phyloP scores from a whole-genome alignment of 2,888 invertebrate genomes.

The Clunio marinus region DNA sequence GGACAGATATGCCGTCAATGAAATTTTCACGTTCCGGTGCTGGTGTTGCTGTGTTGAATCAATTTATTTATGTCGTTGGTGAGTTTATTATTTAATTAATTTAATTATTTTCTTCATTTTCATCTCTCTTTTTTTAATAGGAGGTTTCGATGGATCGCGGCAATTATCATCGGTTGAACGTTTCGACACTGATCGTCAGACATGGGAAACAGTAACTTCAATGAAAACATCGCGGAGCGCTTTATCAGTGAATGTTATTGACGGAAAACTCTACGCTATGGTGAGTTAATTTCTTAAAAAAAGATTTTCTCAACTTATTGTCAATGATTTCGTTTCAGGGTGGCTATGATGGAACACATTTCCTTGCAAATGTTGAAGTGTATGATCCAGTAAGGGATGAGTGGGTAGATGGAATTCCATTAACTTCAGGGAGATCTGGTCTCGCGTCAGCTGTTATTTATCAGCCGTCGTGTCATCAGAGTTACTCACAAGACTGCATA shows the following conservation, averaged over 20 bases:
- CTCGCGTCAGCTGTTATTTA: conserved; percentile 89
- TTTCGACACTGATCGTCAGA: conserved; percentile 76
- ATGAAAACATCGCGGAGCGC: conserved; percentile 82
- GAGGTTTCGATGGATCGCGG: conserved; percentile 83
- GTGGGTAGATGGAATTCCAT: conserved; percentile 72
- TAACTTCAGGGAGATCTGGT: conserved; percentile 83
- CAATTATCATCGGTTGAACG: conserved; percentile 82
- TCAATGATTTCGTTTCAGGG: conserved; percentile 50
- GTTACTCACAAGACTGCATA: not conserved
- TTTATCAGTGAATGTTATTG: conserved; percentile 78
- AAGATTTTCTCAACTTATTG: not conserved
- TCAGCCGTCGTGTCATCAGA: conserved; percentile 58
- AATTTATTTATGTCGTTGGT: not conserved
- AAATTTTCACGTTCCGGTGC: conserved; percentile 76
- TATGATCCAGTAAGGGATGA: conserved; percentile 72
- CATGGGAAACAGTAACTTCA: conserved; percentile 72
- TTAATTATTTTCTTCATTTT: conserved; percentile 37
- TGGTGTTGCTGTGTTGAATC: conserved; percentile 53
- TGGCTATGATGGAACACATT: conserved; percentile 83
- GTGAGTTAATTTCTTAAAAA: conserved; percentile 54
- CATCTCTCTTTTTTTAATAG: conserved; percentile 89
- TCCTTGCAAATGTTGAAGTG: conserved; percentile 81
- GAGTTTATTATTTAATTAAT: too few relatives aligned
- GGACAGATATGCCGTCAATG: conserved; percentile 79
- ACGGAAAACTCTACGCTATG: conserved; percentile 84